Conservation (phyloP, 2,797 vertebrate species). For the Enteromius trimaculatus region DNA sequence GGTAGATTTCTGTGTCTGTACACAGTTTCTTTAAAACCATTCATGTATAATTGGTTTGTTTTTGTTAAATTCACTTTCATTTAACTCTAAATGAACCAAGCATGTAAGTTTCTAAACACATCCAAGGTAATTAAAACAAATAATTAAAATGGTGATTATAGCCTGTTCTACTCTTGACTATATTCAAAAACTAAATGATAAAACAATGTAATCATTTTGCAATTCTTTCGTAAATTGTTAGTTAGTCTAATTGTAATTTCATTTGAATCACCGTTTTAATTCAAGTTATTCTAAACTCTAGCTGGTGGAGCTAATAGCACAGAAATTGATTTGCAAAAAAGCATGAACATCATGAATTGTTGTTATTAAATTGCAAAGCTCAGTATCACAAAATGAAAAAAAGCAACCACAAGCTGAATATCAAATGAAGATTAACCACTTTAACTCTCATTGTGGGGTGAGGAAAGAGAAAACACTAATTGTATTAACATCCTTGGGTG, state of each 20-base stretch:
- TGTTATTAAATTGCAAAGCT: neutral
- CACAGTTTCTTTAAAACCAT: neutral
- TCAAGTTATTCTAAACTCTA: neutral
- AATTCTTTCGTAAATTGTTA: neutral
- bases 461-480: neutral
- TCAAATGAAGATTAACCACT: neutral
- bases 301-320: neutral
- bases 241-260: neutral
- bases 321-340: neutral
- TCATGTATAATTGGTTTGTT: neutral
- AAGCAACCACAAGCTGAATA: neutral
- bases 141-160: neutral
- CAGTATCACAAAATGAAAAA: constrained; percentile 7
- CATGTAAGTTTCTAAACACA: neutral
- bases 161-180: neutral
- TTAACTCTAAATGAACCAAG: neutral
- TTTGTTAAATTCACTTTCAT: neutral
- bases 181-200: neutral
- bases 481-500: neutral
- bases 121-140: neutral
- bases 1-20: neutral
- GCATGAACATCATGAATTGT: neutral
- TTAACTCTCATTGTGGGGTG: constrained; percentile 45
- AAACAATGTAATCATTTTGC: neutral
- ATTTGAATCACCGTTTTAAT: constrained; percentile 14